phyloP scores from a whole-genome alignment of 2,797 vertebrate species.

The Toxotes lorentzi region DNA sequence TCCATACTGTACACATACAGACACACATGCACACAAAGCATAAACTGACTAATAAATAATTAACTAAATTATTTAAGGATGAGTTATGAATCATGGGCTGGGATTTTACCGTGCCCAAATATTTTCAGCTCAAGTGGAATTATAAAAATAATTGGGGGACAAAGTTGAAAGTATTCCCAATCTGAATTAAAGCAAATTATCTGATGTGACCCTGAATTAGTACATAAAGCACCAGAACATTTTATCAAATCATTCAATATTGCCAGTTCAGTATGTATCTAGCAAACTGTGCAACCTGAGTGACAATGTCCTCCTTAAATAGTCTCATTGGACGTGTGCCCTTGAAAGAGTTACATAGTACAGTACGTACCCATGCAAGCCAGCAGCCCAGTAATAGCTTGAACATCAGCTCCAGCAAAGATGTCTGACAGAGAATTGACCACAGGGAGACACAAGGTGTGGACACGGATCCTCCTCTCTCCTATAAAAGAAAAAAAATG shows the following conservation, averaged over 20 bases:
- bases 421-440: constrained; percentile 93
- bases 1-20: no score
- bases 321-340: no score
- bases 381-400: constrained; percentile 92
- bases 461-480: constrained; percentile 96
- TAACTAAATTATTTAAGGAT: background rate
- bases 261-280: background rate
- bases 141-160: background rate
- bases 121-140: background rate
- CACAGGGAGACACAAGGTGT: constrained; percentile 97
- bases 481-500: constrained; percentile 77
- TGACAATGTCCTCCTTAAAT: background rate
- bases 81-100: background rate
- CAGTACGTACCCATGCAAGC: constrained; percentile 94
- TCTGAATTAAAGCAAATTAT: background rate
- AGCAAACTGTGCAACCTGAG: background rate
- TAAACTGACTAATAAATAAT: background rate
- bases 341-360: background rate
- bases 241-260: background rate
- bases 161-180: background rate
- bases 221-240: background rate
- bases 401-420: constrained; percentile 95
- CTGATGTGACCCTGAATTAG: background rate
- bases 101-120: background rate
- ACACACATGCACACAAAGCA: background rate